phyloP scores from a whole-genome alignment of 1,140 invertebrate genomes.

The Ceratina australensis region DNA sequence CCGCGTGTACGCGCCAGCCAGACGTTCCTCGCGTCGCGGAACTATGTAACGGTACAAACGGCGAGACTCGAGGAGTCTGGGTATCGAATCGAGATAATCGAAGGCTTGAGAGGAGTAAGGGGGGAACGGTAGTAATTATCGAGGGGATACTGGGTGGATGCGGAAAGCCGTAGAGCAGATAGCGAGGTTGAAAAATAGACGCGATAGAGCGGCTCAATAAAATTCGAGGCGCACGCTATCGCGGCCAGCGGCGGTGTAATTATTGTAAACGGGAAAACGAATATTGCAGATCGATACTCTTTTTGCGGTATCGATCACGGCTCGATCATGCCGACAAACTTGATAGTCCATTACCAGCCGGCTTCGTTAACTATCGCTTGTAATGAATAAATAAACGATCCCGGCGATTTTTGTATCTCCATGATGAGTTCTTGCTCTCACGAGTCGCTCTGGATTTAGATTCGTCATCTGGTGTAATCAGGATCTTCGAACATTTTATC shows the following conservation, averaged over 20 bases:
- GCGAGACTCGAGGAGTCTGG: slow-evolving; percentile 40
- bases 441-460: too few relatives aligned
- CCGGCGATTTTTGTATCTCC: too few relatives aligned
- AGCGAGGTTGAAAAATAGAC: slow-evolving; percentile 56
- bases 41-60: slow-evolving; percentile 47
- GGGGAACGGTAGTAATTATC: slow-evolving; percentile 52
- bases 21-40: slow-evolving; percentile 25
- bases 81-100: slow-evolving; percentile 2
- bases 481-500: too few relatives aligned
- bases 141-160: slow-evolving; percentile 14
- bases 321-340: not conserved
- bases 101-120: slow-evolving; percentile 4
- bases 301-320: slow-evolving; percentile 11
- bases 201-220: slow-evolving; percentile 57
- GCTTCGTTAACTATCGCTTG: slow-evolving; percentile 6
- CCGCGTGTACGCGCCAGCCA: slow-evolving; percentile 14
- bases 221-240: slow-evolving; percentile 48
- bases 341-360: not conserved
- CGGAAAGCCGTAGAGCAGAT: slow-evolving; percentile 47
- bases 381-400: too few relatives aligned
- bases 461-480: too few relatives aligned
- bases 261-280: slow-evolving; percentile 49
- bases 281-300: slow-evolving; percentile 18
- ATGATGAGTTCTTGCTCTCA: too few relatives aligned
- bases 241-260: slow-evolving; percentile 47